Conservation (phyloP, 1,140 invertebrate species). For the Lepidurus apus region DNA sequence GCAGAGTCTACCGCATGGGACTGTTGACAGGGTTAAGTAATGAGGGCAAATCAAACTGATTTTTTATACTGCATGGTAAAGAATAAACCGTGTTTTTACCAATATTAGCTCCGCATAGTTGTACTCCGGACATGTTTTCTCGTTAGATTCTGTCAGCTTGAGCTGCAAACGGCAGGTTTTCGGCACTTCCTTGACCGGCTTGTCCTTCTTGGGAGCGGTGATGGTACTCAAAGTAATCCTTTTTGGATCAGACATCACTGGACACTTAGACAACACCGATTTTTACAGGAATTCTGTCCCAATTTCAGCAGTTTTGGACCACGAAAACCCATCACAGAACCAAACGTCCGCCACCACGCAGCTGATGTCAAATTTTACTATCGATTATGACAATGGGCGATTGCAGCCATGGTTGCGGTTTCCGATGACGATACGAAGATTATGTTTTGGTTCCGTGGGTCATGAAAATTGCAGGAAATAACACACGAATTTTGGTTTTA, state of each 20-base stretch:
- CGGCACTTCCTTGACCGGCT: conserved; percentile 44
- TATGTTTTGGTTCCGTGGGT: neutral
- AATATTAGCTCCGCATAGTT: conserved; percentile 58
- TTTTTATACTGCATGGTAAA: conserved; percentile 18
- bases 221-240: conserved; percentile 49
- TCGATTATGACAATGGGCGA: neutral
- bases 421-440: neutral
- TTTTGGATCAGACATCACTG: conserved; percentile 52
- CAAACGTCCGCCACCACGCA: conserved; percentile 20
- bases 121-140: conserved; percentile 59
- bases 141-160: conserved; percentile 56
- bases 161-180: conserved; percentile 55
- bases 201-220: conserved; percentile 43
- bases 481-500: neutral
- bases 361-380: conserved; percentile 8
- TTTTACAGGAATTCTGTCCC: conserved; percentile 4
- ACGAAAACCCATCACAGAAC: conserved; percentile 18
- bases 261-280: neutral
- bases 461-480: neutral
- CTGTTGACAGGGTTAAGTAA: conserved; percentile 10
- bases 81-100: conserved; percentile 42
- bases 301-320: conserved; percentile 15
- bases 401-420: neutral
- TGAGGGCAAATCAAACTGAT: too few relatives aligned
- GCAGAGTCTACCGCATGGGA: neutral